Percentiles rank a stretch among this genome's conserved stretches.
These are phyloP conservation scores for Heterodera filipjevi DNA, from an alignment of 2,888 invertebrate species.

Conservation along the genomic window DNA sequence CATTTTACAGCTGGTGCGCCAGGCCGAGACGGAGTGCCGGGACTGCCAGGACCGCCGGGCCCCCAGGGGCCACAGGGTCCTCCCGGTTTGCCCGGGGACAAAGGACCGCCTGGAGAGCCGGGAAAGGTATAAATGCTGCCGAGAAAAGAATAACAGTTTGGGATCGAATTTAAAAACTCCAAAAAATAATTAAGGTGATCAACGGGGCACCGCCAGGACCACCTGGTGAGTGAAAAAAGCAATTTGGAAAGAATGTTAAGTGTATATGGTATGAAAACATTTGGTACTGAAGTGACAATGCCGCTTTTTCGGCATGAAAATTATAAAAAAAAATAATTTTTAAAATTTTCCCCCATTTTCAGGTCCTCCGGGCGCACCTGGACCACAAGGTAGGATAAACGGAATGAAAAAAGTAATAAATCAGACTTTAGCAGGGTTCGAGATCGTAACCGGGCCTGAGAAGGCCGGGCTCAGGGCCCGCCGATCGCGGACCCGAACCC, in stretches of 20 bases:
- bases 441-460: no score
- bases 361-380: conserved; percentile 57
- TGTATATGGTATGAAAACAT: background rate
- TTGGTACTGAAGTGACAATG: no score
- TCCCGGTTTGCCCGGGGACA: conserved; percentile 50
- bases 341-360: conserved; percentile 8
- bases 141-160: background rate
- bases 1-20: conserved; percentile 50
- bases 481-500: no score
- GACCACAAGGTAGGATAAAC: conserved; percentile 47
- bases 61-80: conserved; percentile 61
- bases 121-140: conserved; percentile 36
- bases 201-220: conserved; percentile 57
- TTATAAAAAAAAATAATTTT: background rate
- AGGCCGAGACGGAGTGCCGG: conserved; percentile 51
- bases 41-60: conserved; percentile 55
- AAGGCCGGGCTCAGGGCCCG: no score
- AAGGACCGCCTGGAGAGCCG: conserved; percentile 49
- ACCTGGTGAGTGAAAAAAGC: conserved; percentile 43
- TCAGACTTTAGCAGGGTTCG: no score
- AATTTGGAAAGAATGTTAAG: background rate
- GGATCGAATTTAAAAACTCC: background rate
- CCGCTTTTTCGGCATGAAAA: no score
- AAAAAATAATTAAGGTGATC: conserved; percentile 42
- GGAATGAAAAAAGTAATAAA: no score